Evolutionary conservation across 2,797 vertebrate genomes (phyloP), one percentile per base, ranked within the genome.

Genomic region (Neomorphus geoffroyi): DNA sequence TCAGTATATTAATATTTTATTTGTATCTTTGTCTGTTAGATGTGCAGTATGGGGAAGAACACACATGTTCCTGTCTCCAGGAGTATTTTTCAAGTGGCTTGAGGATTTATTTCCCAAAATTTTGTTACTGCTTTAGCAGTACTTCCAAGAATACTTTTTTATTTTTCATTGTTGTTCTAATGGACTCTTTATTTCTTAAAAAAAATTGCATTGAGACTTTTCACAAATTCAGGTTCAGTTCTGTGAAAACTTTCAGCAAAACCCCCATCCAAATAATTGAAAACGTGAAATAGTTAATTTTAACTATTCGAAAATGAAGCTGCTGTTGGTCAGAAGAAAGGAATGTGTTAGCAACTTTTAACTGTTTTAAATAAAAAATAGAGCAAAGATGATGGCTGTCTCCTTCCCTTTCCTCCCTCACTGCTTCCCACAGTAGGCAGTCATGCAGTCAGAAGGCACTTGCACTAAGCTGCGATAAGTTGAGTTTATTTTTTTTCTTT

Each of bases 201-300:
- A 48, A 48, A 48, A 22, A 15, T 39, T 88, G 26, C 15, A 8
- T 43, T 56, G 45, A 66, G n/a, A 22, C 35, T 51, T 50, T 28
- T n/a, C 39, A 70, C 22, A 41, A 82, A 66, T 58, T 82, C 30
- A 51, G 22, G 51, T 69, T 23, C 53, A 60, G 19, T 80, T 79
- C n/a, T 83, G 4, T 60, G 32, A 86, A 37, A n/a, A 13, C 17
- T 87, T 91, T 86, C n/a, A 80, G 53, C 15, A 88, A 74, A 74
- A 82, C 6, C 0, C 2, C 7, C 27, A 51, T 51, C 39, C 61
- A 83, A 71, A 71, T 50, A 64, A 62, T 32, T 27, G 48, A 21
- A 89, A 69, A 88, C 21, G 11, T 71, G 69, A 69, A 90, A 65
- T 45, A 78, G 69, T 90, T 90, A 80, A 69, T 83, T 92, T 83